Evolutionary conservation across 2,113 vertebrate genomes (phyloP), one percentile per base, ranked within the genome.

Genomic region (Pterocles burchelli): DNA sequence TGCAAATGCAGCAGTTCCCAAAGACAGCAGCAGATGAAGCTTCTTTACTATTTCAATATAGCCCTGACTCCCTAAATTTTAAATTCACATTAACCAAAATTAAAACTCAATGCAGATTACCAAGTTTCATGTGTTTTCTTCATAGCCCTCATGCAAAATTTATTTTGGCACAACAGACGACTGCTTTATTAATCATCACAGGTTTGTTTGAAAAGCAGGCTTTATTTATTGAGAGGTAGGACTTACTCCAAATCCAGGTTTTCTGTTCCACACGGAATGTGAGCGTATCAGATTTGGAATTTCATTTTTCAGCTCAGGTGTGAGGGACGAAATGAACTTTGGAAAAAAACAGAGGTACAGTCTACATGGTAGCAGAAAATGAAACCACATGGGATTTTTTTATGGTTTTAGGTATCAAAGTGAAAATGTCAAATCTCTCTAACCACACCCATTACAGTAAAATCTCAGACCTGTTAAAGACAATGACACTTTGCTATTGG

Each of bases 301-400:
- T 83, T 88, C 62, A 96, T 89, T 93, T 96, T 96, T 84, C 71
- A 88, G 72, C 66, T 96, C 92, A 94, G 57, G 79, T 95, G 77
- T 65, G 80, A 90, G 61, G 58, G 68, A 78, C 21, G 18, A 90
- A 88, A 83, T 75, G 70, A 91, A 95, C 77, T 91, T 85, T 18
- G 34, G 45, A 63, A 90, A 83, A 90, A 81, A 80, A 7, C 17
- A 88, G 68, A 77, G 14, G 55, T n/a, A 73, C 59, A 48, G 19
- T 72, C 61, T 75, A 81, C 10, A 31, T 6, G 33, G 73, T 67
- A 91, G 93, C 70, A 90, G 85, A 90, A 96, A 91, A 85, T 88
- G 59, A 83, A 85, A 85, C 51, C 31, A 77, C 59, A 78, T 24
- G 24, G 29, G 24, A 25, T 84, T 59, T 65, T 45, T 28, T 58